A percentile compares a stretch with the other conserved stretches of the same genome.
Conservation (phyloP, 92 coral and sea anemone species). For the Isaurus tuberculatus region DNA sequence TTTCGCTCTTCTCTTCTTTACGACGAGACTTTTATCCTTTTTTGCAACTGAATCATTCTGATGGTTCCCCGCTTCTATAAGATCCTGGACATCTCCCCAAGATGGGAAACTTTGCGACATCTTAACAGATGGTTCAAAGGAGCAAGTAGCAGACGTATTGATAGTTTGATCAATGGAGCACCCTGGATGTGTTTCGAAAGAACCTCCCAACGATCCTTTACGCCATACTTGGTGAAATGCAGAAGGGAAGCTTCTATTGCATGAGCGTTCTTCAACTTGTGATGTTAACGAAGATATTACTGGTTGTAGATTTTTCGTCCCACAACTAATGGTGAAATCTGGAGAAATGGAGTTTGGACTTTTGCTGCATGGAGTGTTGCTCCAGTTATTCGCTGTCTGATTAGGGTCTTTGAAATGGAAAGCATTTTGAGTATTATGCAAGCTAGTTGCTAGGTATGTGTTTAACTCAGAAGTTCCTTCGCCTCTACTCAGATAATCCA, state of each 20-base stretch:
- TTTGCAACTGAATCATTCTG: not conserved
- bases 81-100: slow-evolving; percentile 17
- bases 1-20: slow-evolving; percentile 4
- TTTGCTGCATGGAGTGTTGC: not conserved
- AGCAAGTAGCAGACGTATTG: not conserved
- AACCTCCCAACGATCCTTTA: not conserved
- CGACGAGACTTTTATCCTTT: not conserved
- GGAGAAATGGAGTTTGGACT: not conserved
- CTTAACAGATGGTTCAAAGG: not conserved
- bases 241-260: not conserved
- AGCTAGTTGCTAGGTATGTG: not conserved
- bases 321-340: not conserved
- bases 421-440: not conserved
- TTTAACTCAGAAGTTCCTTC: not conserved
- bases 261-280: not conserved
- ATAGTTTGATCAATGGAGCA: not conserved
- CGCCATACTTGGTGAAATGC: not conserved
- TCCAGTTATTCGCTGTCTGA: not conserved
- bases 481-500: not conserved
- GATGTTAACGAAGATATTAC: not conserved
- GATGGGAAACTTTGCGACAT: not conserved
- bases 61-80: not conserved
- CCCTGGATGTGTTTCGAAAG: not conserved
- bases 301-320: not conserved
- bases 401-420: not conserved